phyloP scores from a whole-genome alignment of 2,888 invertebrate species.

The Drepana falcataria region DNA sequence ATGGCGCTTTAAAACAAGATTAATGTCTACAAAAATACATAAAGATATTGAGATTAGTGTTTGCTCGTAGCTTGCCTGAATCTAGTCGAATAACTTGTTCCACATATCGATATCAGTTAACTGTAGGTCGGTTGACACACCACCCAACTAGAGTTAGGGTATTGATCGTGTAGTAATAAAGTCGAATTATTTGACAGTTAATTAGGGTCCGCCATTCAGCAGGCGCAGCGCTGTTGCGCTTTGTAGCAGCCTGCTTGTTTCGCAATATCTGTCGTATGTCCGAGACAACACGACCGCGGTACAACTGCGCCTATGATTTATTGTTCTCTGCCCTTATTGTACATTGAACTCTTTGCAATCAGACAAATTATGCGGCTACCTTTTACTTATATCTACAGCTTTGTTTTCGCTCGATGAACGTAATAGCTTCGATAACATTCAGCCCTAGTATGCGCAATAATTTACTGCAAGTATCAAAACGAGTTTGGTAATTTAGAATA shows the following conservation, averaged over 20 bases:
- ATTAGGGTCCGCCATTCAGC: constrained; percentile 68
- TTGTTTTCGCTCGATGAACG: constrained; percentile 32
- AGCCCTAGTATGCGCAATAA: constrained; percentile 8
- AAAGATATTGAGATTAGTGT: constrained; percentile 1
- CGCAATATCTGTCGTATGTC: constrained; percentile 62
- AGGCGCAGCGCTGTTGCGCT: constrained; percentile 45
- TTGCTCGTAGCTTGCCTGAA: background rate
- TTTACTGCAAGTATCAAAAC: background rate
- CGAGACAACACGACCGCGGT: constrained; percentile 26
- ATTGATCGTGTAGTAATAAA: constrained; percentile 46
- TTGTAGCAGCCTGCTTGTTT: constrained; percentile 54
- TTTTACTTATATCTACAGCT: constrained; percentile 50
- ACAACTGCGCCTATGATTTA: constrained; percentile 65
- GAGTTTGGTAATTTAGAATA: constrained; percentile 1
- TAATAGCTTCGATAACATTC: constrained; percentile 30
- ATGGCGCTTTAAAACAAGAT: background rate
- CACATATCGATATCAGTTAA: constrained; percentile 17
- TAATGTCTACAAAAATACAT: constrained; percentile 1
- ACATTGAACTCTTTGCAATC: constrained; percentile 63
- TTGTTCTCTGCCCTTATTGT: constrained; percentile 39
- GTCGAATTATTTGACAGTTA: constrained; percentile 72
- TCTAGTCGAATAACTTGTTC: constrained; percentile 6
- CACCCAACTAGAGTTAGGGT: constrained; percentile 26
- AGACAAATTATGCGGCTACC: constrained; percentile 66
- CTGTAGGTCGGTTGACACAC: constrained; percentile 15